Evolutionary conservation across 2,797 vertebrate species (phyloP).

Genomic region (Eidolon dupreanum): DNA sequence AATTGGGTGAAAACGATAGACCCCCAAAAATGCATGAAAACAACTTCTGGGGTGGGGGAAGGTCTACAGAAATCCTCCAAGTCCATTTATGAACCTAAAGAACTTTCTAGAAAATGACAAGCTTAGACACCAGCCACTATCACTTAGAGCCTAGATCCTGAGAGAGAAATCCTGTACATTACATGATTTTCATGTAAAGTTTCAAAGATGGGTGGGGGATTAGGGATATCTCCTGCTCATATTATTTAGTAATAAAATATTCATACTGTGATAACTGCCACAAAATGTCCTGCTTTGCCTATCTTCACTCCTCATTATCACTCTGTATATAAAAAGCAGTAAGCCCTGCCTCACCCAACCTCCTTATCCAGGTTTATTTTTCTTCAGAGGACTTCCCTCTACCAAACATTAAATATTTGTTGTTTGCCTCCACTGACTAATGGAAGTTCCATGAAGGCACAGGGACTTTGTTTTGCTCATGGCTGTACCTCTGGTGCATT

Average conservation of each 20-base stretch:
- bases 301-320: not conserved
- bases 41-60: not conserved
- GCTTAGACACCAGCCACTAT: not conserved
- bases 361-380: not conserved
- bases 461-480: conserved; percentile 8
- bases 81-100: not conserved
- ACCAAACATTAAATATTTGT: not conserved
- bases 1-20: not conserved
- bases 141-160: not conserved
- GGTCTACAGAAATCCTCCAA: not conserved
- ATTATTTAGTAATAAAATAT: conserved; percentile 24
- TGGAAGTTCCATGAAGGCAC: not conserved
- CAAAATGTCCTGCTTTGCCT: not conserved
- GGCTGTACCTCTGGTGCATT: not conserved
- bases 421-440: not conserved
- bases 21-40: not conserved
- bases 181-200: not conserved
- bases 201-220: not conserved
- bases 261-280: not conserved
- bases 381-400: not conserved
- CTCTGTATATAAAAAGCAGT: not conserved
- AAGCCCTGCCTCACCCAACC: not conserved
- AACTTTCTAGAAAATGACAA: conserved; percentile 14
- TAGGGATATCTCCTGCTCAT: not conserved
- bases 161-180: not conserved